These are phyloP conservation scores for Liodrosophila aerea DNA, from an alignment of 2,888 invertebrate genomes.

Conservation along the genomic window DNA sequence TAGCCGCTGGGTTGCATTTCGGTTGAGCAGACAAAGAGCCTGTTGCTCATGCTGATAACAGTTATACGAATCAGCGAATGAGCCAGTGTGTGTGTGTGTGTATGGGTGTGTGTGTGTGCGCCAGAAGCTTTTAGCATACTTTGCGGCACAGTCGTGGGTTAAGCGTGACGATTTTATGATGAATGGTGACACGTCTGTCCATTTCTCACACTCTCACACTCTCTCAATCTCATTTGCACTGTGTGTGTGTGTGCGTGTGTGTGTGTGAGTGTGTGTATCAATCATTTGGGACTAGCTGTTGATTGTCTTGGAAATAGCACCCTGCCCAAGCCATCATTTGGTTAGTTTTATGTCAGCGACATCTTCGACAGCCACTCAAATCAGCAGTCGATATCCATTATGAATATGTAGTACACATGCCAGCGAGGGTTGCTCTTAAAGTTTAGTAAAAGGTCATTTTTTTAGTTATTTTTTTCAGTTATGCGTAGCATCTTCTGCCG, in stretches of 20 bases:
- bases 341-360: constrained; percentile 35
- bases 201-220: neutral
- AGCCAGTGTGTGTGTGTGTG: too few relatives aligned
- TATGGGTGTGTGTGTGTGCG: neutral
- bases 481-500: too few relatives aligned
- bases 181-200: constrained; percentile 31
- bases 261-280: constrained; percentile 25
- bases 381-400: constrained; percentile 37
- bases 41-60: constrained; percentile 52
- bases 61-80: too few relatives aligned
- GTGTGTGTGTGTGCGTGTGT: neutral
- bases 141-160: constrained; percentile 20
- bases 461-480: too few relatives aligned
- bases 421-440: constrained; percentile 29
- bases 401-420: constrained; percentile 11
- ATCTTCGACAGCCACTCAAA: constrained; percentile 47
- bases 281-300: constrained; percentile 44
- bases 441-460: too few relatives aligned
- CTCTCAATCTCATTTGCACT: neutral
- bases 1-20: constrained; percentile 29
- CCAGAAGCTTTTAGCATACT: constrained; percentile 38
- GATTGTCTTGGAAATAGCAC: constrained; percentile 28
- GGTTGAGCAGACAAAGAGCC: constrained; percentile 32
- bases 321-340: constrained; percentile 17
- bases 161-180: constrained; percentile 55